Percentiles rank a stretch among this genome's conserved stretches.
Conservation (phyloP, 2,888 invertebrate species). For the Caenorhabditis wallacei region DNA sequence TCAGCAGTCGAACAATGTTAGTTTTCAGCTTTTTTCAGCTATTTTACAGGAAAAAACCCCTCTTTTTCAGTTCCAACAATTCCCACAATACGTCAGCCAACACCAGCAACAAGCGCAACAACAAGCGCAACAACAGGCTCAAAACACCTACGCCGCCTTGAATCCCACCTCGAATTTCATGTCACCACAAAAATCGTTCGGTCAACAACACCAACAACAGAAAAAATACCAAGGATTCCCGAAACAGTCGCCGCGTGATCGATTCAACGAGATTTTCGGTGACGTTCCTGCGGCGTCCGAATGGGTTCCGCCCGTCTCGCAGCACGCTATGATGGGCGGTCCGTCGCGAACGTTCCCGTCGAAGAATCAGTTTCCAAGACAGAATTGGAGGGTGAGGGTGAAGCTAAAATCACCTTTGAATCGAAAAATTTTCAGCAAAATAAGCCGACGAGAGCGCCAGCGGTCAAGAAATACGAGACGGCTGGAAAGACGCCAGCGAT, state of each 20-base stretch:
- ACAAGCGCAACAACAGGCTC: constrained; percentile 30
- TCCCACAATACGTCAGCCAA: constrained; percentile 39
- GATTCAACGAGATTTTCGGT: background rate
- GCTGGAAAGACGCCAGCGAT: constrained; percentile 69
- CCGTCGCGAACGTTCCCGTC: background rate
- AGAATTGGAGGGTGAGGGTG: constrained; percentile 7
- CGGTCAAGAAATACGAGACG: constrained; percentile 28
- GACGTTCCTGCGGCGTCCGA: background rate
- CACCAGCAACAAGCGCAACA: constrained; percentile 40
- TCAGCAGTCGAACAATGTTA: background rate
- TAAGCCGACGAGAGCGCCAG: background rate
- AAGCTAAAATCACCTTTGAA: background rate
- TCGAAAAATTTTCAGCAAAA: constrained; percentile 1
- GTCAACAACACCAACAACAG: constrained; percentile 24
- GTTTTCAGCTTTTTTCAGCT: background rate
- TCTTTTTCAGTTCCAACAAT: constrained; percentile 1
- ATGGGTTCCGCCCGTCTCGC: constrained; percentile 6
- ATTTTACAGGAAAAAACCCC: background rate
- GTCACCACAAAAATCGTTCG: constrained; percentile 22
- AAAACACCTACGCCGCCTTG: constrained; percentile 14
- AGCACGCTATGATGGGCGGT: background rate
- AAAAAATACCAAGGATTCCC: constrained; percentile 6
- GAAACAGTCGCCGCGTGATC: no score
- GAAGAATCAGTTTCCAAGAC: constrained; percentile 1
- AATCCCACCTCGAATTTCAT: constrained; percentile 20